A percentile compares a stretch with the other conserved stretches of the same genome.
These are phyloP conservation scores for Eurystomus gularis DNA, from an alignment of 2,113 vertebrate species.

Conservation along the genomic window DNA sequence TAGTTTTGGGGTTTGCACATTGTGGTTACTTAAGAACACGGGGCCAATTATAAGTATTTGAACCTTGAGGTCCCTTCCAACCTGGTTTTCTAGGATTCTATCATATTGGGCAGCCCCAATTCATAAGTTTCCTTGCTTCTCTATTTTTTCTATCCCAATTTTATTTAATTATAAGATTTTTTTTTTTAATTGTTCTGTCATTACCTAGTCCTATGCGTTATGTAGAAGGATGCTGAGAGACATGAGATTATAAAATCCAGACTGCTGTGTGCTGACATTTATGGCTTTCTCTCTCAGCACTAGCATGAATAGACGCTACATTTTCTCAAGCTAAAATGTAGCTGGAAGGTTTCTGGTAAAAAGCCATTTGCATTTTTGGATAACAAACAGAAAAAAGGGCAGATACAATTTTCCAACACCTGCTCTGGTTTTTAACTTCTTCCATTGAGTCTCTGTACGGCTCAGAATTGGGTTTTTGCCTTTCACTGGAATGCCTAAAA, in stretches of 20 bases:
- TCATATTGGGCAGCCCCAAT: neutral
- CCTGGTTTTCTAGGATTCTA: neutral
- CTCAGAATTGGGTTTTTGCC: neutral
- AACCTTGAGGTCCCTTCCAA: neutral
- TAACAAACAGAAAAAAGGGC: slow-evolving; percentile 33
- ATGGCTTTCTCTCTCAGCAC: slow-evolving; percentile 19
- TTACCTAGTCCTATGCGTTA: neutral
- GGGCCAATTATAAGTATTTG: neutral
- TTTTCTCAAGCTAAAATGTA: slow-evolving; percentile 15
- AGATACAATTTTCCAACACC: slow-evolving; percentile 49
- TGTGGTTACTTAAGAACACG: neutral
- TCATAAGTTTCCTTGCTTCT: neutral
- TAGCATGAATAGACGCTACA: neutral
- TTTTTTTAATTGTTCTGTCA: neutral
- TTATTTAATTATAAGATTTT: neutral
- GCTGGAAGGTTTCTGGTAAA: slow-evolving; percentile 26
- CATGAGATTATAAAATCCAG: slow-evolving; percentile 22
- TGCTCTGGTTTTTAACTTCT: slow-evolving; percentile 36
- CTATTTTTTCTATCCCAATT: neutral
- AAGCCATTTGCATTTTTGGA: slow-evolving; percentile 48
- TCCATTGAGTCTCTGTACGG: neutral
- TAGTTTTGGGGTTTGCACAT: neutral
- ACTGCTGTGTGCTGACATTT: slow-evolving; percentile 31
- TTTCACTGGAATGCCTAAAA: slow-evolving; percentile 28
- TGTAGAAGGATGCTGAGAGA: slow-evolving; percentile 31